phyloP scores from a whole-genome alignment of 1,140 invertebrate species.

The Gonatopus flavifemur region DNA sequence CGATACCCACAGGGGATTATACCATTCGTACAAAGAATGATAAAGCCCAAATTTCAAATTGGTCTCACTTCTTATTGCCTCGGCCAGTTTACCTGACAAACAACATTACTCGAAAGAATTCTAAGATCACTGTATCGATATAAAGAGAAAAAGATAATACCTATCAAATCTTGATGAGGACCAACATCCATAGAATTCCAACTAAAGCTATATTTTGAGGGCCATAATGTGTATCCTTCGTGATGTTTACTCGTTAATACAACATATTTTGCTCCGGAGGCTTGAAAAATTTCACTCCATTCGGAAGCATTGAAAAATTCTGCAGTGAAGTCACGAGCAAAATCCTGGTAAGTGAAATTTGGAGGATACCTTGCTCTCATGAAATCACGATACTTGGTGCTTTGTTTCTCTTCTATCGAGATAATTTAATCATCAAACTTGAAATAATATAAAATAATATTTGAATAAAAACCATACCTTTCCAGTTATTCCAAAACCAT shows the following conservation, averaged over 20 bases:
- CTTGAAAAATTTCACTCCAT: constrained; percentile 75
- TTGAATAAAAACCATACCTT: constrained; percentile 57
- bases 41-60: constrained; percentile 82
- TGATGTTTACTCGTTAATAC: constrained; percentile 94
- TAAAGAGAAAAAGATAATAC: constrained; percentile 44
- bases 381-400: constrained; percentile 59
- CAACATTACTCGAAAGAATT: constrained; percentile 9
- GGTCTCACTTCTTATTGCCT: constrained; percentile 67
- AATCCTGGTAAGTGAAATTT: constrained; percentile 84
- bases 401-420: constrained; percentile 22
- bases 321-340: constrained; percentile 77
- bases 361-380: constrained; percentile 79
- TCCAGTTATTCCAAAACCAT: constrained; percentile 87
- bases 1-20: constrained; percentile 78
- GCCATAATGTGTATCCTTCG: constrained; percentile 89
- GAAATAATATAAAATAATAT: background rate
- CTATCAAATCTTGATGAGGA: constrained; percentile 79
- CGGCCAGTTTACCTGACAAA: constrained; percentile 67
- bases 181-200: constrained; percentile 91
- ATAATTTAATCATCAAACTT: background rate
- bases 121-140: background rate
- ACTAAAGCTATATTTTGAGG: constrained; percentile 81
- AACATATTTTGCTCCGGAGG: constrained; percentile 83
- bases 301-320: constrained; percentile 79
- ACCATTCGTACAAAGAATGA: constrained; percentile 91